These are phyloP conservation scores for Ceyx cyanopectus DNA, from an alignment of 2,113 vertebrate genomes.

Conservation along the genomic window DNA sequence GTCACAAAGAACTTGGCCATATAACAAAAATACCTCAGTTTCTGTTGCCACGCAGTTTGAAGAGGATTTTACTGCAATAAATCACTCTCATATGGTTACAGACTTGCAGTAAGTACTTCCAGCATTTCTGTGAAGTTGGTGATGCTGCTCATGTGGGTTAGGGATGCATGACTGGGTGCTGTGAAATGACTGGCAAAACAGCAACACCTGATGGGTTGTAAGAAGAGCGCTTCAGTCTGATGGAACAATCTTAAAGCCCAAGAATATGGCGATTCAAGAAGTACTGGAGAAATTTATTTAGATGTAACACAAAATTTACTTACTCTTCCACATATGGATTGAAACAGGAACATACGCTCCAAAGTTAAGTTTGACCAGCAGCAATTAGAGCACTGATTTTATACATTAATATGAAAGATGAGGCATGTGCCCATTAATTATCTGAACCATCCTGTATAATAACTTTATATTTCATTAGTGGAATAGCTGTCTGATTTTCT, in stretches of 20 bases:
- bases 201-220: background rate
- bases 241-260: background rate
- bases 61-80: background rate
- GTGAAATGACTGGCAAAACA: background rate
- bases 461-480: background rate
- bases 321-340: background rate
- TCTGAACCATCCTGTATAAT: background rate
- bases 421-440: background rate
- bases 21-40: constrained; percentile 9
- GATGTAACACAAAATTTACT: background rate
- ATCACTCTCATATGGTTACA: background rate
- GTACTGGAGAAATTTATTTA: background rate
- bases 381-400: background rate
- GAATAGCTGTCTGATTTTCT: background rate
- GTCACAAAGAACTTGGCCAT: background rate
- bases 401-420: background rate
- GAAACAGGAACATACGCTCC: background rate
- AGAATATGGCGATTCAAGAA: background rate
- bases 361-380: background rate
- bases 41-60: constrained; percentile 9
- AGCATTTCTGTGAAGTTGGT: background rate
- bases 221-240: background rate
- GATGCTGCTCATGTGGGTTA: accelerated
- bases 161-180: background rate
- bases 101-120: background rate